These are phyloP conservation scores for Gymnopithys bicolor DNA, from an alignment of 2,797 vertebrate genomes.

Conservation along the genomic window DNA sequence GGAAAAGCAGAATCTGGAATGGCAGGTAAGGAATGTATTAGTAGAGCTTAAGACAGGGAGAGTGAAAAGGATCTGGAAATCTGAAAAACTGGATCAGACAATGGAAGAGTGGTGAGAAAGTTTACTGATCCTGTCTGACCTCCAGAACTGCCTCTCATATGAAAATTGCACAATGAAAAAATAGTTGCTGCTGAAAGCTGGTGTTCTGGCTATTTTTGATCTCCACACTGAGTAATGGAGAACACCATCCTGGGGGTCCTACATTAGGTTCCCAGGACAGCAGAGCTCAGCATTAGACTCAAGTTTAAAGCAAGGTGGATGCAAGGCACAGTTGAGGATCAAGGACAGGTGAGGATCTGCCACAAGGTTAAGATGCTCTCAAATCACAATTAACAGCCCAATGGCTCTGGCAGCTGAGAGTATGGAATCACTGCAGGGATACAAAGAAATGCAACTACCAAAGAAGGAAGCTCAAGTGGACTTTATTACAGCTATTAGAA, in stretches of 20 bases:
- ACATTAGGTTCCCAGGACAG: neutral
- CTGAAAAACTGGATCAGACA: neutral
- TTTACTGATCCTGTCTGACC: neutral
- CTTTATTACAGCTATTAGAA: constrained; percentile 73
- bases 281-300: neutral
- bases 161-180: neutral
- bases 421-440: neutral
- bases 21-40: neutral
- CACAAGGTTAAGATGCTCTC: neutral
- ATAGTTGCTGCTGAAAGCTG: neutral
- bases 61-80: neutral
- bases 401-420: neutral
- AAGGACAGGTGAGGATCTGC: neutral
- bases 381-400: neutral
- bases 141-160: neutral
- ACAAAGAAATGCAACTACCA: neutral
- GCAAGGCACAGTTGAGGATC: neutral
- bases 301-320: neutral
- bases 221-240: neutral
- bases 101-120: neutral
- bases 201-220: neutral
- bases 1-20: neutral
- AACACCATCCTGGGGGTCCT: neutral
- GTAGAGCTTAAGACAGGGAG: neutral
- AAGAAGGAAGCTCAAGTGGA: constrained; percentile 29